Percentiles rank a stretch among this genome's conserved stretches.
Conservation (phyloP, 2,797 vertebrate species). For the Dicrostonyx torquatus region DNA sequence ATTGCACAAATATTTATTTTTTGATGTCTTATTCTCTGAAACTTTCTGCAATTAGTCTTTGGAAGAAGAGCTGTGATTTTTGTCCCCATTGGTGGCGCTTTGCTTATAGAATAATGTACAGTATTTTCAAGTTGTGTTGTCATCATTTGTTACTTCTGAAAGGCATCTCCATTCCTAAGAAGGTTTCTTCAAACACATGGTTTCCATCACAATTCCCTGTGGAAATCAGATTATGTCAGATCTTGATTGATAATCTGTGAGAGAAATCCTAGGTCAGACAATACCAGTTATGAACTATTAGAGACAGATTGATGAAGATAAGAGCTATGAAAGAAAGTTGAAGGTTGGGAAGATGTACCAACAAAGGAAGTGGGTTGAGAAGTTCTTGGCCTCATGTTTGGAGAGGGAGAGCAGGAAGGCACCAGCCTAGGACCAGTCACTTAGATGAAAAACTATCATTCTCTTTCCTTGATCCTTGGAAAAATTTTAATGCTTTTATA, state of each 20-base stretch:
- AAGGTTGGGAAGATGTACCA: background rate
- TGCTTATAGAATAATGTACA: background rate
- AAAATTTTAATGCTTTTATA: background rate
- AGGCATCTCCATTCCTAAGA: slow-evolving; percentile 3
- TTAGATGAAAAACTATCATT: background rate
- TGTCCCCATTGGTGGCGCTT: background rate
- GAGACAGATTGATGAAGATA: background rate
- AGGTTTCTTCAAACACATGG: background rate
- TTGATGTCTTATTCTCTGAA: background rate
- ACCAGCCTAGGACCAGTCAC: background rate
- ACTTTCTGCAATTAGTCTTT: background rate
- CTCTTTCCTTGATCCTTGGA: background rate
- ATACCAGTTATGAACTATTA: background rate
- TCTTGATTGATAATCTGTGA: background rate
- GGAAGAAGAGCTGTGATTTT: background rate
- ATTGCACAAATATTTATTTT: background rate
- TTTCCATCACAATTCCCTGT: background rate
- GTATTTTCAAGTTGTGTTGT: background rate
- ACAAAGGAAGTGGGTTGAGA: background rate
- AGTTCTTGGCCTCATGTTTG: background rate
- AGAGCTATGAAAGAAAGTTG: background rate
- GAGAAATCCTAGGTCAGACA: background rate
- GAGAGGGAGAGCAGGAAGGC: background rate
- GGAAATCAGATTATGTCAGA: background rate
- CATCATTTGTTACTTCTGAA: background rate